Conservation (phyloP, 2,888 invertebrate species). For the Troilus luridus region DNA sequence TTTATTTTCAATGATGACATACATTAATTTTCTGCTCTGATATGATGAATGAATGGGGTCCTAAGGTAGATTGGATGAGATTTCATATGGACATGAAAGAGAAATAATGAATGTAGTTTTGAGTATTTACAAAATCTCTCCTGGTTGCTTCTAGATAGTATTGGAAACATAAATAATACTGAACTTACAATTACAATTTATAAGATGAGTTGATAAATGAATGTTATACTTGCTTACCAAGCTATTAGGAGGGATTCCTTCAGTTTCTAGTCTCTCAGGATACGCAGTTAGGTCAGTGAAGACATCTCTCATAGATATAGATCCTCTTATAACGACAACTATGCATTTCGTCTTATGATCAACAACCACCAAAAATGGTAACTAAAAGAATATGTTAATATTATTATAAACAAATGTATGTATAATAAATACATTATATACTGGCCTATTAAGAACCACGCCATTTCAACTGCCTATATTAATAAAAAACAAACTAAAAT, state of each 20-base stretch:
- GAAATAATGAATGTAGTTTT: too few species aligned
- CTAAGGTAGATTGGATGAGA: too few species aligned
- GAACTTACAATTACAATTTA: neutral
- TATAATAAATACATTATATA: too few species aligned
- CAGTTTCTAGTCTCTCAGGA: conserved; percentile 81
- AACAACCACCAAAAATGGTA: conserved; percentile 88
- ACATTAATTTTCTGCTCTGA: neutral
- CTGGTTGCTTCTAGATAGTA: too few species aligned
- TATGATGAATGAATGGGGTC: neutral
- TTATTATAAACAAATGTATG: neutral
- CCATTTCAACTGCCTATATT: too few species aligned
- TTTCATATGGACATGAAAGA: too few species aligned
- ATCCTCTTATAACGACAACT: conserved; percentile 88
- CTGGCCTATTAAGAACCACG: too few species aligned
- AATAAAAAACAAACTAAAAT: too few species aligned
- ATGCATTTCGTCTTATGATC: conserved; percentile 86
- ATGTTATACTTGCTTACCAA: conserved; percentile 25
- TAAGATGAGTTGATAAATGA: conserved; percentile 13
- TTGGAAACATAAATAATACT: neutral
- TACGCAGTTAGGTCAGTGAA: conserved; percentile 87
- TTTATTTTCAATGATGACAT: neutral
- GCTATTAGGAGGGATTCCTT: conserved; percentile 77
- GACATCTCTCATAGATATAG: conserved; percentile 87
- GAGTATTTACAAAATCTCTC: too few species aligned
- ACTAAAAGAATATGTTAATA: conserved; percentile 70